Evolutionary conservation across 1,140 invertebrate genomes (phyloP), one percentile per base, ranked within the genome.

Genomic region (Bilobella aurantiaca): DNA sequence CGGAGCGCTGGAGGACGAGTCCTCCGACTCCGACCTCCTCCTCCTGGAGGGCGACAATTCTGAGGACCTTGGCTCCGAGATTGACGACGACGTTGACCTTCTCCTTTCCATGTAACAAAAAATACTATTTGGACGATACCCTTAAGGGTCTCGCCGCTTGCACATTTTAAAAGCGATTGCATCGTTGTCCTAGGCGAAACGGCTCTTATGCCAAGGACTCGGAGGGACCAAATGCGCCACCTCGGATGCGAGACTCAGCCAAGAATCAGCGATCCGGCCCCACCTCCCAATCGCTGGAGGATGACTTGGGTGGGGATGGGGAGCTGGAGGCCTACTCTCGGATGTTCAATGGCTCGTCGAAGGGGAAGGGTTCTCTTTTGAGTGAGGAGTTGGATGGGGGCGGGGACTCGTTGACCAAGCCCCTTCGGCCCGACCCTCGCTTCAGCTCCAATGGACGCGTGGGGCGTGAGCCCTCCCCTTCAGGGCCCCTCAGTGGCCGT

Each of bases 1-100:
- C 53, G 71, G 71, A 3, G 68, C 69, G 64, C 18, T 73, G 34
- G 68, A 67, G 12, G 63, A 61, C 1, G 68, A 73, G 3, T 64
- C 70, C 3, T 70, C 68, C 12, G 71, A 70, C 23, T 69, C 66
- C 2, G 71, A 73, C 58, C 23, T 73, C 2, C 60, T 73, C 61
- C 46, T 73, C 3, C 65, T 70, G 0, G 71, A 72, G 61, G 70
- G 66, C 18, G 70, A 69, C 25, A 71, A 71, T 67, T 65, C 65
- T 1, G 68, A 69, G 3, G 66, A 67, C 23, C 58, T 53, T 53
- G 49, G 63, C n/a, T 68, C 66, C 12, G 66, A 68, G 27, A 62
- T 73, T 66, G 71, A 73, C 53, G 71, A 70, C 21, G 71, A 67
- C n/a, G n/a, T n/a, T 32, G 66, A 68, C 29, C 30, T 63, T 21